A percentile compares a stretch with the other conserved stretches of the same genome.
phyloP scores from a whole-genome alignment of 2,113 vertebrate genomes.

The Entosphenus tridentatus region DNA sequence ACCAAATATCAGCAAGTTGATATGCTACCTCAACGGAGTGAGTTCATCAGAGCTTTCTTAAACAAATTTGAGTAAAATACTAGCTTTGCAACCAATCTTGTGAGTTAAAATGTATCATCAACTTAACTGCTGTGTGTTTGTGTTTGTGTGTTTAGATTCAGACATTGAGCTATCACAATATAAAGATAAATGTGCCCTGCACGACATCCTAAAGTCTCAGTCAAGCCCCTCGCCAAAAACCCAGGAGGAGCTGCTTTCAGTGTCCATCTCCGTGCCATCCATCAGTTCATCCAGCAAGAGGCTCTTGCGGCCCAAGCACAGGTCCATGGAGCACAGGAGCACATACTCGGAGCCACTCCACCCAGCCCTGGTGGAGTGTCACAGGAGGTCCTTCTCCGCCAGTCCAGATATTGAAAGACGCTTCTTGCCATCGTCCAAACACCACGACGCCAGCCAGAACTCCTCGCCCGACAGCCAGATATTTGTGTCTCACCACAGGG shows the following conservation, averaged over 20 bases:
- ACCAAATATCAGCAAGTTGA: conserved; percentile 97
- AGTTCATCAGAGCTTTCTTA: conserved; percentile 9
- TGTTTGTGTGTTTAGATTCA: conserved; percentile 23
- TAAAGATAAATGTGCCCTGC: conserved; percentile 59
- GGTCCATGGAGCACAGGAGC: neutral
- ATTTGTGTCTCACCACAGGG: no score
- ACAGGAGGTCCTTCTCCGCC: conserved; percentile 2
- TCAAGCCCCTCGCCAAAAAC: conserved; percentile 6
- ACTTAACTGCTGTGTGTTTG: neutral
- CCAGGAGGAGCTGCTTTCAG: conserved; percentile 3
- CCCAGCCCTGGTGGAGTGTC: neutral
- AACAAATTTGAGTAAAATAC: neutral
- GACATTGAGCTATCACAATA: conserved; percentile 95
- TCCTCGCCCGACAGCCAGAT: conserved; percentile 1
- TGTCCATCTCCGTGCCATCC: conserved; percentile 1
- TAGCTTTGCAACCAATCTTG: no score
- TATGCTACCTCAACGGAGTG: conserved; percentile 92
- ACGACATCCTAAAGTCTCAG: conserved; percentile 36
- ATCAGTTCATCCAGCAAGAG: neutral
- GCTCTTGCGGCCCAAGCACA: conserved; percentile 2
- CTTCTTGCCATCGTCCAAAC: neutral
- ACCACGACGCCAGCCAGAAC: neutral
- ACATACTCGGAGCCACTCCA: neutral
- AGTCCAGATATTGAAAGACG: neutral
- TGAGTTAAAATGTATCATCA: no score